These are phyloP conservation scores for Plutella xylostella DNA, from an alignment of 2,888 invertebrate species.

Conservation along the genomic window DNA sequence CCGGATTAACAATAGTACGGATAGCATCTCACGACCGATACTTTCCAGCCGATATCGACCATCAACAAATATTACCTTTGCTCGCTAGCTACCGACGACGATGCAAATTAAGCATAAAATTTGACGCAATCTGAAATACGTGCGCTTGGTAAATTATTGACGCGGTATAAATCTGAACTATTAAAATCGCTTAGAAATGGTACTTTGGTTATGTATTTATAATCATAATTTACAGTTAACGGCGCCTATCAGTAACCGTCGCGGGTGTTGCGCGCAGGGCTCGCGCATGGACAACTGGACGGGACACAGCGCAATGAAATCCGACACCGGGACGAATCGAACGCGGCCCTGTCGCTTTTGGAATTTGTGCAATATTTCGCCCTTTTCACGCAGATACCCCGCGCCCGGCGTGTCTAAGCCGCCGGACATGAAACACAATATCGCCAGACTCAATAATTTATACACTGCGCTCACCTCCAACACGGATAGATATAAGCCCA, in stretches of 20 bases:
- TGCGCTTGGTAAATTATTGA: constrained; percentile 3
- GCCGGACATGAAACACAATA: constrained; percentile 68
- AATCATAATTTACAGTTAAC: constrained; percentile 23
- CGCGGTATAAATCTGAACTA: constrained; percentile 8
- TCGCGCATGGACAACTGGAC: constrained; percentile 25
- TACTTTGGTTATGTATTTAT: not conserved
- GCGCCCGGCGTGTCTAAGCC: constrained; percentile 55
- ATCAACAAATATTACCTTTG: constrained; percentile 23
- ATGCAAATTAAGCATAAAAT: constrained; percentile 10
- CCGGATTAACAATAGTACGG: constrained; percentile 67
- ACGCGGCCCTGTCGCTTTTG: constrained; percentile 65
- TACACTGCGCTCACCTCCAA: constrained; percentile 40
- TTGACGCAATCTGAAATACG: constrained; percentile 11
- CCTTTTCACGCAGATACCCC: constrained; percentile 67
- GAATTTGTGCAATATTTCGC: constrained; percentile 69
- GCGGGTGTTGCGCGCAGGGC: constrained; percentile 39
- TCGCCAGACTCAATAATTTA: constrained; percentile 61
- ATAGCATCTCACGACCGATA: constrained; percentile 54
- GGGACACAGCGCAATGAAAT: constrained; percentile 61
- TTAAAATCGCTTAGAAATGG: not conserved
- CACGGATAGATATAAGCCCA: constrained; percentile 13
- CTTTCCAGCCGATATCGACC: constrained; percentile 35
- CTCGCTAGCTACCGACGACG: constrained; percentile 26
- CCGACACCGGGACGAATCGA: constrained; percentile 67
- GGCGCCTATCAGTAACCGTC: constrained; percentile 56